Conservation (phyloP, 2,888 invertebrate species). For the Phortica okadai region DNA sequence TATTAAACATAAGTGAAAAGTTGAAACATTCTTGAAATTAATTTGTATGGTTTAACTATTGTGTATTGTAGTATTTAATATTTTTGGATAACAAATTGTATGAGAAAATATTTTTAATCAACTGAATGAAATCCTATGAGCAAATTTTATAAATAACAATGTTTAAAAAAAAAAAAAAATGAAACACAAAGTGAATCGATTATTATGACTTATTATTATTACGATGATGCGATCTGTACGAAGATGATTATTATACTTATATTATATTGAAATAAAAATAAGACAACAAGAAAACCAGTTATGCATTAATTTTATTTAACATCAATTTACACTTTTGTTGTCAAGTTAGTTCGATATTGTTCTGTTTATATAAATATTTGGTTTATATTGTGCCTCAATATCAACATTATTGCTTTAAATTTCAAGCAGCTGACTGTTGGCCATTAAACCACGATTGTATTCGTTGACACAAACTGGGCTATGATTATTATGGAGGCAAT, state of each 20-base stretch:
- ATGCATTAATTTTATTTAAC: background rate
- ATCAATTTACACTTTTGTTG: background rate
- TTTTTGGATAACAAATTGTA: slow-evolving; percentile 43
- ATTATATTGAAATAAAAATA: slow-evolving; percentile 37
- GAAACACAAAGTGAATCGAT: slow-evolving; percentile 19
- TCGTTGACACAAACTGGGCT: too few relatives aligned
- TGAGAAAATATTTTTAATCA: slow-evolving; percentile 66
- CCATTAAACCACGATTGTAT: too few relatives aligned
- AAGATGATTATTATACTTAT: slow-evolving; percentile 19
- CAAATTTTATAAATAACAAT: slow-evolving; percentile 42
- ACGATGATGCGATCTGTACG: slow-evolving; percentile 39
- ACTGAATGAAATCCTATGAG: slow-evolving; percentile 31
- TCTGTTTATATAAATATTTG: background rate
- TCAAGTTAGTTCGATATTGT: background rate
- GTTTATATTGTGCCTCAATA: too few relatives aligned
- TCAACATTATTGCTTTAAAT: too few relatives aligned
- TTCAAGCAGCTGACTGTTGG: too few relatives aligned
- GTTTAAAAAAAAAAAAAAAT: slow-evolving; percentile 41
- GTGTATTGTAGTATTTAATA: slow-evolving; percentile 54
- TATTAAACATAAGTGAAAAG: slow-evolving; percentile 59
- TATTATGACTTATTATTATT: slow-evolving; percentile 44
- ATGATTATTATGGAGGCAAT: too few relatives aligned
- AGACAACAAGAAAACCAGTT: slow-evolving; percentile 3
- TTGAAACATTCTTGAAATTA: slow-evolving; percentile 61
- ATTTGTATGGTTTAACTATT: slow-evolving; percentile 40